Base-by-base conservation (phyloP, 2,888 invertebrate genomes). In the Metallyticus violacea region DNA sequence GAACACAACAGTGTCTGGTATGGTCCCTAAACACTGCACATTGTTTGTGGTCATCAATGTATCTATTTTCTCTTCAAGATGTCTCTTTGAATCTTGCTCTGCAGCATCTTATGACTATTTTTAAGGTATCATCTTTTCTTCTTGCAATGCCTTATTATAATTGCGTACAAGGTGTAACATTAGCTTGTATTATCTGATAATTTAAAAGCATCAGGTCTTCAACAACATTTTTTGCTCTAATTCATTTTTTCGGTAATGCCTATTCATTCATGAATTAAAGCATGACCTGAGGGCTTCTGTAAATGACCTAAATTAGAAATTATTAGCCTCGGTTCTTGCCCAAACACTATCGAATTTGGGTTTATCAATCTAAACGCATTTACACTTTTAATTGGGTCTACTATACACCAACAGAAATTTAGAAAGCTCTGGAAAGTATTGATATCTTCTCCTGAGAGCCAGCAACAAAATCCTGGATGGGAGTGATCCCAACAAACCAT, bases 401-500 rank as follows among this genome's bases (percentile, higher is more conserved):
- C 99, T 1, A 99, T 79, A 99, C 99, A 88, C 99, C 99, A 0
- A 99, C 99, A 29, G 99, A 99, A 90, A 99, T 93, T 91, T 99
- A 99, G 30, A 92, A 99, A 99, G 87, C 99, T 99, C 92, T 99
- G 99, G 91, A 99, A 99, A 4, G 99, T 99, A 91, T 99, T 99
- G 89, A 99, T 99, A 92, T 99, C 99, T 15, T 99, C 99, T 79
- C 98, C 99, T 15, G 99, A 99, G 88, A 99, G 93, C 99, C 99
- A 99, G 92, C 99, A 99, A 79, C 99, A 99, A 92, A 99, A 99
- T 76, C 99, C 99, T 89, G 99, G 99, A 95, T 99, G 99, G 85
- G 99, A 99, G 91, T 99, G 99, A 91, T 99, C 99, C 95, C 95
- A 95, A 89, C 99, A 99, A 86, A 99, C 99, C 26, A 99, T 99